These are phyloP conservation scores for Uropsilus gracilis DNA, from an alignment of 2,113 vertebrate species.

Conservation along the genomic window DNA sequence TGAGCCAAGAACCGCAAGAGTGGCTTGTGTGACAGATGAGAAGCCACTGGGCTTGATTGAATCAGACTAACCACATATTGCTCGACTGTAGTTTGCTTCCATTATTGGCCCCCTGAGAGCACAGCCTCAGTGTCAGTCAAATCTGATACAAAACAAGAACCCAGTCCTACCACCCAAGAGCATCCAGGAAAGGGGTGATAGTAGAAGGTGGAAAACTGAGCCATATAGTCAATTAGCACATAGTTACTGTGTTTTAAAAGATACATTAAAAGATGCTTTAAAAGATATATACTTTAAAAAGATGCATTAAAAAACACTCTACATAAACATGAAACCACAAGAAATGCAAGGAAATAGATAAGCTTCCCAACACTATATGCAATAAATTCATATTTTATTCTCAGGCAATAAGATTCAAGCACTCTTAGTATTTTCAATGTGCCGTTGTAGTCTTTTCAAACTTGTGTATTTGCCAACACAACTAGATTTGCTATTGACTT, in stretches of 20 bases:
- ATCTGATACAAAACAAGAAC: conserved; percentile 59
- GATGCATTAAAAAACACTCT: not conserved
- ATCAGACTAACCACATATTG: conserved; percentile 61
- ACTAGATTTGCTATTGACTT: conserved; percentile 72
- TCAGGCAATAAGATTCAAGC: conserved; percentile 14
- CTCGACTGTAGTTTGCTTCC: conserved; percentile 50
- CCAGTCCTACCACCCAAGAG: not conserved
- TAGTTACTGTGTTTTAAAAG: not conserved
- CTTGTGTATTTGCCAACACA: conserved; percentile 68
- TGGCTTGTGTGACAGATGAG: conserved; percentile 71
- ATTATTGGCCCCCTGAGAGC: conserved; percentile 49
- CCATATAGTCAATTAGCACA: not conserved
- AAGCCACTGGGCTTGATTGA: conserved; percentile 67
- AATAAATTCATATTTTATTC: conserved; percentile 43
- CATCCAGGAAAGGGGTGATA: not conserved
- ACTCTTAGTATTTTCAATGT: not conserved
- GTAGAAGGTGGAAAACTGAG: conserved; percentile 25
- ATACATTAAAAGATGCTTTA: not conserved
- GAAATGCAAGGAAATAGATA: conserved; percentile 37
- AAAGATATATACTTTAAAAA: no score
- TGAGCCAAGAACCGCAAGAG: conserved; percentile 71
- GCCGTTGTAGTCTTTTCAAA: conserved; percentile 50
- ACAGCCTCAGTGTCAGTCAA: conserved; percentile 62
- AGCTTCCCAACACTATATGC: not conserved
- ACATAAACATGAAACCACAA: conserved; percentile 20